These are phyloP conservation scores for Cynaeus angustus DNA, from an alignment of 2,888 invertebrate genomes.

Conservation along the genomic window DNA sequence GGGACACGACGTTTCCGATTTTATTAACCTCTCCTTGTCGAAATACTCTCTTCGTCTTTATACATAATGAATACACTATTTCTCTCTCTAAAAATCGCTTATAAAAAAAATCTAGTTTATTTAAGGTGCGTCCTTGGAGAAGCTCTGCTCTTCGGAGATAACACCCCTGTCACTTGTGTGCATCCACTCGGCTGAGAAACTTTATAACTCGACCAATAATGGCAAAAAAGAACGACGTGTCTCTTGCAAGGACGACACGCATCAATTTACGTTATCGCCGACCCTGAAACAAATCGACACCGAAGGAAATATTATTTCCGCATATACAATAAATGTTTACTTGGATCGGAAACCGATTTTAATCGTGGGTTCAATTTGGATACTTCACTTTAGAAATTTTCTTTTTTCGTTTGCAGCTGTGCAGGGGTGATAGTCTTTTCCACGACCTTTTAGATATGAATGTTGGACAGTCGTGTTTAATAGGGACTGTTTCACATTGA, in stretches of 20 bases:
- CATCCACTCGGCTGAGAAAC: slow-evolving; percentile 62
- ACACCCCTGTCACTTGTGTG: slow-evolving; percentile 60
- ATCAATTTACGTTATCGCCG: slow-evolving; percentile 40
- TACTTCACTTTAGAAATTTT: too few species aligned
- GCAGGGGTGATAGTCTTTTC: too few species aligned
- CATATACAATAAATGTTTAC: slow-evolving; percentile 16
- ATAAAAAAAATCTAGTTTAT: slow-evolving; percentile 38
- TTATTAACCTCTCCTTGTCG: slow-evolving; percentile 30
- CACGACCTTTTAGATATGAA: too few species aligned
- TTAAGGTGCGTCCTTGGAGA: slow-evolving; percentile 41
- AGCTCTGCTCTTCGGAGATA: slow-evolving; percentile 61
- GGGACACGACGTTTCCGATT: slow-evolving; percentile 17
- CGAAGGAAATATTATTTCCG: slow-evolving; percentile 33
- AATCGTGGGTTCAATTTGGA: not conserved
- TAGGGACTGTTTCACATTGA: too few species aligned
- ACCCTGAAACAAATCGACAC: slow-evolving; percentile 33
- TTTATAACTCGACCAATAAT: slow-evolving; percentile 57
- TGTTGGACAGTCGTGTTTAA: too few species aligned
- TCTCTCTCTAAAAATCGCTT: slow-evolving; percentile 9
- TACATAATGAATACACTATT: slow-evolving; percentile 28
- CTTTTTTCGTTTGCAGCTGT: too few species aligned
- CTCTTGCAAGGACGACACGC: slow-evolving; percentile 41
- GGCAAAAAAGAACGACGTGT: slow-evolving; percentile 38
- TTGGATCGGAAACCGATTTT: slow-evolving; percentile 12
- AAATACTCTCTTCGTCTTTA: slow-evolving; percentile 3